Base-by-base conservation (phyloP, 2,888 invertebrate genomes). In the Prosopocoilus inquinatus region DNA sequence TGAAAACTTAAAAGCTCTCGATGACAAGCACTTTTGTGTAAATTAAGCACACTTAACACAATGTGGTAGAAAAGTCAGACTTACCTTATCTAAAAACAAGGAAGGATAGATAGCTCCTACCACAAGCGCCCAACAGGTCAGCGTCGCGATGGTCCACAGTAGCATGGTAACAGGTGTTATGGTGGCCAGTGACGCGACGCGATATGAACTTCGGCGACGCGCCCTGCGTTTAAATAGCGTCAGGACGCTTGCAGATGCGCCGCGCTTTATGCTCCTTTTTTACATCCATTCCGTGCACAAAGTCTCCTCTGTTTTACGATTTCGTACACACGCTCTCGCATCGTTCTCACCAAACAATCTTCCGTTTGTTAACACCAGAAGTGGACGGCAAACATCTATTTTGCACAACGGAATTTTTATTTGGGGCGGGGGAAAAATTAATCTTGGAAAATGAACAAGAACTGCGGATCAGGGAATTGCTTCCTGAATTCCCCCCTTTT, bases 141-240 rank as follows among this genome's bases (percentile, higher is more conserved):
- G 48, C 51, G 59, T 60, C 47, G 60, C 64, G 62, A 64, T 61
- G 57, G 62, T 61, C 64, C 66, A 59, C 53, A 62, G 59, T 61
- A 60, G 64, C 71, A 70, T 70, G 65, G 62, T 67, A 68, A 67
- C 67, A 68, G 67, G 67, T 68, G 68, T 61, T 58, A 62, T 58
- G 58, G 62, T 63, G 57, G 57, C 61, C 63, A 60, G 63, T 64
- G 68, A 66, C 68, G 65, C 68, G 69, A 61, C 68, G 67, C 70
- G 67, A 64, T 65, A 64, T 70, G 70, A 65, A 58, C 61, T 61
- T 58, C 60, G 54, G 61, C 58, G 64, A 61, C 60, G 59, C 64
- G 63, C 57, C 49, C 66, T 63, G 56, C 63, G 69, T 66, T 71
- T 67, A 68, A 70, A 71, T 71, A 71, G 63, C 64, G 69, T 66